Evolutionary conservation across 2,797 vertebrate genomes (phyloP).

Genomic region (Chanos chanos): DNA sequence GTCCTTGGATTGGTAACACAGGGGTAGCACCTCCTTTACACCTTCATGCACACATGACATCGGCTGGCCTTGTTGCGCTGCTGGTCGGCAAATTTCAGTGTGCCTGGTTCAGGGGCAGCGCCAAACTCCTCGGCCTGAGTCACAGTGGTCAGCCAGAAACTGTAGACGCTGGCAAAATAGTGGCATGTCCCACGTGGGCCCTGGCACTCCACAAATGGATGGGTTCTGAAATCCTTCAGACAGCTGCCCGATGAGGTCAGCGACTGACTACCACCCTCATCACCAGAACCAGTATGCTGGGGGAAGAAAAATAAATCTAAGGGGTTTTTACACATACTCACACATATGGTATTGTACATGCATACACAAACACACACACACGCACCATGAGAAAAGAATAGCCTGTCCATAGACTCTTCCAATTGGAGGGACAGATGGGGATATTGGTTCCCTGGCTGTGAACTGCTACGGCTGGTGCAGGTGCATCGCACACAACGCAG

Average conservation of each 20-base stretch:
- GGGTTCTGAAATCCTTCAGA: conserved; percentile 78
- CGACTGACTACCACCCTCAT: conserved; percentile 88
- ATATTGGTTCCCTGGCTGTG: conserved; percentile 79
- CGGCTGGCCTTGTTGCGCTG: conserved; percentile 73
- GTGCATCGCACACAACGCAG: conserved; percentile 85
- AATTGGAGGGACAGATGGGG: conserved; percentile 73
- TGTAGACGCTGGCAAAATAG: conserved; percentile 85
- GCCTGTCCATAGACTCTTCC: conserved; percentile 85
- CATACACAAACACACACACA: neutral
- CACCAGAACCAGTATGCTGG: conserved; percentile 88
- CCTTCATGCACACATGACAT: conserved; percentile 85
- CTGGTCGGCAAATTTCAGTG: conserved; percentile 58
- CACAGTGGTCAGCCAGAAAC: conserved; percentile 84
- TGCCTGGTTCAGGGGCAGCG: conserved; percentile 31
- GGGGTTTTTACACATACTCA: too few relatives aligned
- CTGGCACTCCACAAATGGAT: conserved; percentile 90
- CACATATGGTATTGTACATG: too few relatives aligned
- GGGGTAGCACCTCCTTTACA: too few relatives aligned
- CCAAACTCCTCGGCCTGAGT: conserved; percentile 57
- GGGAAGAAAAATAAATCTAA: too few relatives aligned
- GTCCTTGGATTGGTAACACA: too few relatives aligned
- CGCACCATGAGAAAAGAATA: conserved; percentile 90
- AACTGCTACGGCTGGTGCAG: conserved; percentile 71
- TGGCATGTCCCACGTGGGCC: conserved; percentile 87
- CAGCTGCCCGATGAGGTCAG: conserved; percentile 90